Conservation (phyloP, 2,797 vertebrate species). For the Syngnathus acus region DNA sequence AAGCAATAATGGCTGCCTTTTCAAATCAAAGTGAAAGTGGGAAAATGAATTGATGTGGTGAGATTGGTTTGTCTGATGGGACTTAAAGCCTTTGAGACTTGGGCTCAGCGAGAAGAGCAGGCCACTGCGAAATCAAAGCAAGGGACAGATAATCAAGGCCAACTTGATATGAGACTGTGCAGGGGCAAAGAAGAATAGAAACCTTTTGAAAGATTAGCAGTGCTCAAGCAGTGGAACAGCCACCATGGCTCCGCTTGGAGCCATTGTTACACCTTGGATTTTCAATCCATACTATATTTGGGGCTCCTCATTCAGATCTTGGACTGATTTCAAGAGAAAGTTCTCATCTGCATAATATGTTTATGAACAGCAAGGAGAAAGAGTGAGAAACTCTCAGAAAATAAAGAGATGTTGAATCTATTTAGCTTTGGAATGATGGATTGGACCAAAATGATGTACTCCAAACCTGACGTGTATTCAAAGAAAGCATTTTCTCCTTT, state of each 20-base stretch:
- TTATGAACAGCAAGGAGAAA: constrained; percentile 24
- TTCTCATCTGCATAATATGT: constrained; percentile 48
- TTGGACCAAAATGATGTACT: constrained; percentile 59
- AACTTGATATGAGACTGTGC: constrained; percentile 48
- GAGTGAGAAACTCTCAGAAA: constrained; percentile 6
- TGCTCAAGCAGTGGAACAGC: constrained; percentile 43
- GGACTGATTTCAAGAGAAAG: constrained; percentile 36
- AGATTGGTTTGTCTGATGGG: constrained; percentile 42
- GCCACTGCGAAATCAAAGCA: constrained; percentile 23
- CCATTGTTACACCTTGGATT: constrained; percentile 38
- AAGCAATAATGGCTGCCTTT: constrained; percentile 23
- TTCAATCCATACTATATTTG: constrained; percentile 24
- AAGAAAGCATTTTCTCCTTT: constrained; percentile 52
- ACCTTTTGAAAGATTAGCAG: constrained; percentile 62
- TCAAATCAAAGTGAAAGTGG: constrained; percentile 21
- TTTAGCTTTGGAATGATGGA: constrained; percentile 54
- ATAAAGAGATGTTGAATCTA: constrained; percentile 43
- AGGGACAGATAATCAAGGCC: constrained; percentile 59
- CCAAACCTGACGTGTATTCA: constrained; percentile 63
- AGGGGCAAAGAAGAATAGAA: constrained; percentile 51
- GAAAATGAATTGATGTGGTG: constrained; percentile 25
- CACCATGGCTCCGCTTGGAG: constrained; percentile 43
- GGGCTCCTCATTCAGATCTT: constrained; percentile 16
- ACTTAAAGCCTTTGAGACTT: constrained; percentile 30
- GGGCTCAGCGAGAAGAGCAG: constrained; percentile 14